phyloP scores from a whole-genome alignment of 1,140 invertebrate species.

The Theocolax elegans region DNA sequence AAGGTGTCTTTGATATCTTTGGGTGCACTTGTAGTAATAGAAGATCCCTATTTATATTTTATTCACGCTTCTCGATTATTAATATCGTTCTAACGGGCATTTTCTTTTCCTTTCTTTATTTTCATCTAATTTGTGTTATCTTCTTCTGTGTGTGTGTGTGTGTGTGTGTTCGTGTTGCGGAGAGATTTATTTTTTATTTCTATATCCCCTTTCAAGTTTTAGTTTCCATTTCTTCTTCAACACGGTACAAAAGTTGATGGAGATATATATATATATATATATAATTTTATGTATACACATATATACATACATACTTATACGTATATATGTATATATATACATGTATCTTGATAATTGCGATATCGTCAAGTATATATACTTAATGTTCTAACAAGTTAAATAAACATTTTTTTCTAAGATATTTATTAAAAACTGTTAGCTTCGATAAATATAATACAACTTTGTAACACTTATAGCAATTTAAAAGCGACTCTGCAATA shows the following conservation, averaged over 20 bases:
- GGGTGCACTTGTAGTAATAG: constrained; percentile 41
- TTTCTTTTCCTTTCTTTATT: no score
- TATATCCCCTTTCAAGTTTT: background rate
- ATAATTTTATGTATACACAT: no score
- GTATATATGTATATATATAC: no score
- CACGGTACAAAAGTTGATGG: constrained; percentile 37
- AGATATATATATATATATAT: no score
- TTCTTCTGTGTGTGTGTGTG: constrained; percentile 29
- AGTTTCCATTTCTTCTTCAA: constrained; percentile 8
- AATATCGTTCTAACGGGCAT: constrained; percentile 34
- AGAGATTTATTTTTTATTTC: constrained; percentile 20
- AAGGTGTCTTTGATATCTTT: constrained; percentile 40
- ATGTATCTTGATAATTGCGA: constrained; percentile 37
- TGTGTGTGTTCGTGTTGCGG: constrained; percentile 1
- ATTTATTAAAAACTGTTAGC: constrained; percentile 43
- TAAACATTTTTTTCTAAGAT: constrained; percentile 40
- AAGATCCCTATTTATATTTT: constrained; percentile 38
- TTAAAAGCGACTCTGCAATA: constrained; percentile 36
- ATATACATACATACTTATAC: no score
- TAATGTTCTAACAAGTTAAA: constrained; percentile 38
- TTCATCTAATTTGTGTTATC: constrained; percentile 32
- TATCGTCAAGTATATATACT: constrained; percentile 25
- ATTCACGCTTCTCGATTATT: constrained; percentile 34
- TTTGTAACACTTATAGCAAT: constrained; percentile 41
- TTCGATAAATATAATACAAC: constrained; percentile 41